Base-by-base conservation (phyloP, 2,888 invertebrate genomes). In the Plagodis dolabraria region DNA sequence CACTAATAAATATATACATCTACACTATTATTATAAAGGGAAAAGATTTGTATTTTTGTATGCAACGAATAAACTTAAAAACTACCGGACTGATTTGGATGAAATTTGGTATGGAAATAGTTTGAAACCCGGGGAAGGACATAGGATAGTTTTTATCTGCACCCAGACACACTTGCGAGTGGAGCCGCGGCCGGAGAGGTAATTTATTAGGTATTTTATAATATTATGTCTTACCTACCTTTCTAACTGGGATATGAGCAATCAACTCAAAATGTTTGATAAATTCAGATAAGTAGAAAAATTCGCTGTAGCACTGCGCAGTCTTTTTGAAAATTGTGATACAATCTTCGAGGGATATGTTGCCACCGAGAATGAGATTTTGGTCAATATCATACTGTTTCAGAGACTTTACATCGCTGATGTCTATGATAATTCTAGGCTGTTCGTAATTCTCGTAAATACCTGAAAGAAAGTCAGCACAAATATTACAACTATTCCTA, bases 161-260 rank as follows among this genome's bases (percentile, higher is more conserved):
- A n/a, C n/a, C n/a, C n/a, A n/a, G n/a, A n/a, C n/a, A n/a, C n/a
- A n/a, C n/a, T n/a, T n/a, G n/a, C n/a, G n/a, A n/a, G n/a, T n/a
- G n/a, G n/a, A n/a, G n/a, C n/a, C n/a, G n/a, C n/a, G n/a, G n/a
- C n/a, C n/a, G n/a, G n/a, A n/a, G n/a, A n/a, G n/a, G n/a, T n/a
- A n/a, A n/a, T n/a, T n/a, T n/a, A n/a, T n/a, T n/a, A n/a, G n/a
- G n/a, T 22, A 22, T 22, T 22, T 22, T 22, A 22, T 22, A 22
- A 22, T 22, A 22, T 22, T 2, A 22, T 22, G 22, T 22, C 58
- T 79, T 72, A 95, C 95, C 84, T 72, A 95, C 95, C 84, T 95
- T 95, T 77, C 95, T 88, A 8, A 96, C 94, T 8, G 95, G 94
- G 42, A 94, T 90, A 75, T 94, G 94, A 11, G 95, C 95, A 10